Evolutionary conservation across 2,113 vertebrate genomes (phyloP), one percentile per base, ranked within the genome.

Genomic region (Myiagra hebetior): DNA sequence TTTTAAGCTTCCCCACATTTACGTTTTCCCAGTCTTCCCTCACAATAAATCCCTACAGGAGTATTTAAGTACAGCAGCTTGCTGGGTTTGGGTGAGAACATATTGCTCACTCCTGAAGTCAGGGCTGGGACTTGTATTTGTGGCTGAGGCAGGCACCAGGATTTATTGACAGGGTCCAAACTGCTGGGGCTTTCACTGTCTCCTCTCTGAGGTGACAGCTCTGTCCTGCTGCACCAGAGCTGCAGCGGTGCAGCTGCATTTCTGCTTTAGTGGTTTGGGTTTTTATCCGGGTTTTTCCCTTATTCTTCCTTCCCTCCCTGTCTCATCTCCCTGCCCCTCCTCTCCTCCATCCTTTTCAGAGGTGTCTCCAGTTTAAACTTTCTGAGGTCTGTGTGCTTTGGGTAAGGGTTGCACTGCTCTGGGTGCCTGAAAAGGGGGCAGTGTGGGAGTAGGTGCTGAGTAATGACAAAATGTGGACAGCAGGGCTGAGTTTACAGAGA

Each of bases 11-110:
- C 49, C 30, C 0, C 37, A 41, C 62, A 1, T 90, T 94, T 64
- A 37, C 67, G 91, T 95, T 93, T 84, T 33, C 88, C 91, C 91
- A 78, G 35, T 13, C 52, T 94, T 86, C 68, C 96, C 93, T 92
- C 85, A 94, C 89, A 89, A 56, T 50, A 85, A 93, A 96, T 95
- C 94, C 69, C 23, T 89, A 37, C 30, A 49, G 83, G 94, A 84
- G 93, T 89, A 85, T 95, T 95, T 76, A 86, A 97, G 85, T 73
- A 55, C 50, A 57, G 64, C 77, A 75, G 87, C 86, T 85, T 93
- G 76, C 72, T 87, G 28, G 81, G 49, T 87, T 67, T 69, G 63
- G n/a, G 88, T 96, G 87, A 78, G 89, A 74, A 91, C 49, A 7
- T 62, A 37, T 15, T 87, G 90, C 76, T 94, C 76, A 15, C 52